phyloP scores from a whole-genome alignment of 2,797 vertebrate species.

The Margarornis squamiger region DNA sequence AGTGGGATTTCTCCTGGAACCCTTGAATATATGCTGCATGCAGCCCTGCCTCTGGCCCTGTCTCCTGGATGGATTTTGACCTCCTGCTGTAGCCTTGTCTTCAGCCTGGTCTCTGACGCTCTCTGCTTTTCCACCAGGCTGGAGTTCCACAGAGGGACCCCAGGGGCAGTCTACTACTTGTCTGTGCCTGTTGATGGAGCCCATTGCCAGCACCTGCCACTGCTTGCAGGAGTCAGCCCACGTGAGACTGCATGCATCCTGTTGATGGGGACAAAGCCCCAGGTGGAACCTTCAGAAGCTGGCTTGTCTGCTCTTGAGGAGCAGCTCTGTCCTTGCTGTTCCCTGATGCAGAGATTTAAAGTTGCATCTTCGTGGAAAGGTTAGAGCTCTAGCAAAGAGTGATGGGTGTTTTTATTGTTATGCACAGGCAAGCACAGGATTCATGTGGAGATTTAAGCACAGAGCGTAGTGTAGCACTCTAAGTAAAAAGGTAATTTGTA shows the following conservation, averaged over 20 bases:
- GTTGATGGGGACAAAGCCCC: no score
- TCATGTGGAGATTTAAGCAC: background rate
- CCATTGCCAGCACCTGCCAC: background rate
- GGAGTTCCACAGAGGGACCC: background rate
- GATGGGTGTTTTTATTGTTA: background rate
- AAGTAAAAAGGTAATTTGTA: background rate
- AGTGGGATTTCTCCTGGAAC: background rate
- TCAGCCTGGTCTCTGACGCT: background rate
- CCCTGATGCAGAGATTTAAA: background rate
- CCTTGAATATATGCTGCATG: background rate
- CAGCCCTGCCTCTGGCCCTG: background rate
- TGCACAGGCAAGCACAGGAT: background rate
- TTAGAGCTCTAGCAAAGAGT: background rate
- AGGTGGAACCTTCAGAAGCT: background rate
- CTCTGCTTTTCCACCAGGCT: background rate
- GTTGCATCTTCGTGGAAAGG: background rate
- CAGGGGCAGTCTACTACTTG: no score
- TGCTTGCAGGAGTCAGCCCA: background rate
- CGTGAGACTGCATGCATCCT: background rate
- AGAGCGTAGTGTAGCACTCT: background rate
- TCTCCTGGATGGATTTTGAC: background rate
- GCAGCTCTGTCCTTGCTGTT: background rate
- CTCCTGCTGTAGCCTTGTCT: background rate
- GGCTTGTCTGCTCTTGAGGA: accelerated
- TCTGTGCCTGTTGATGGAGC: background rate